Evolutionary conservation across 2,888 invertebrate species (phyloP).

Genomic region (Orthosia gracilis): DNA sequence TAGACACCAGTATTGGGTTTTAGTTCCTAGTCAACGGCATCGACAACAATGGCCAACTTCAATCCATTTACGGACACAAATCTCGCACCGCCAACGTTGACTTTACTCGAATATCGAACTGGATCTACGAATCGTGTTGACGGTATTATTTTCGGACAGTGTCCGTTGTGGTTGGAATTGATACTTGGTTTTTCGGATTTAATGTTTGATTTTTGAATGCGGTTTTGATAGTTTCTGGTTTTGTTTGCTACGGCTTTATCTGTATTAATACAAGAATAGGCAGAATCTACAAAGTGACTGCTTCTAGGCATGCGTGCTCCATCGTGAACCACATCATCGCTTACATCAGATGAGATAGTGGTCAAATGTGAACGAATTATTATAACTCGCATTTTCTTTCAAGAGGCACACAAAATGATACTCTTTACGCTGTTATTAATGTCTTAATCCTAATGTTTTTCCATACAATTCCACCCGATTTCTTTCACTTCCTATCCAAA

Average conservation of each 20-base stretch:
- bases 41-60: slow-evolving; percentile 82
- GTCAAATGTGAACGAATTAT: too few relatives aligned
- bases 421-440: too few relatives aligned
- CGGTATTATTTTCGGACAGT: slow-evolving; percentile 78
- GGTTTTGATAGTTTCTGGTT: not conserved
- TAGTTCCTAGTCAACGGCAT: slow-evolving; percentile 79
- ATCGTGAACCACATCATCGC: too few relatives aligned
- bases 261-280: not conserved
- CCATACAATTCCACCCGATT: not conserved
- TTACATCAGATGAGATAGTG: too few relatives aligned
- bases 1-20: slow-evolving; percentile 75
- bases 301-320: too few relatives aligned
- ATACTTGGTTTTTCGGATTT: slow-evolving; percentile 34
- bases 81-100: slow-evolving; percentile 79
- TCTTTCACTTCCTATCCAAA: not conserved
- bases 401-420: not conserved
- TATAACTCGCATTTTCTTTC: too few relatives aligned
- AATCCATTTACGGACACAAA: slow-evolving; percentile 86
- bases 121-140: slow-evolving; percentile 82
- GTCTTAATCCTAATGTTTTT: not conserved
- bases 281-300: too few relatives aligned
- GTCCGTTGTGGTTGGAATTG: slow-evolving; percentile 67
- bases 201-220: slow-evolving; percentile 7
- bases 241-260: not conserved
- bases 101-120: slow-evolving; percentile 79